Percentiles rank a stretch among this genome's conserved stretches.
These are phyloP conservation scores for Pangasius mekongensis DNA, from an alignment of 2,797 vertebrate genomes.

Conservation along the genomic window DNA sequence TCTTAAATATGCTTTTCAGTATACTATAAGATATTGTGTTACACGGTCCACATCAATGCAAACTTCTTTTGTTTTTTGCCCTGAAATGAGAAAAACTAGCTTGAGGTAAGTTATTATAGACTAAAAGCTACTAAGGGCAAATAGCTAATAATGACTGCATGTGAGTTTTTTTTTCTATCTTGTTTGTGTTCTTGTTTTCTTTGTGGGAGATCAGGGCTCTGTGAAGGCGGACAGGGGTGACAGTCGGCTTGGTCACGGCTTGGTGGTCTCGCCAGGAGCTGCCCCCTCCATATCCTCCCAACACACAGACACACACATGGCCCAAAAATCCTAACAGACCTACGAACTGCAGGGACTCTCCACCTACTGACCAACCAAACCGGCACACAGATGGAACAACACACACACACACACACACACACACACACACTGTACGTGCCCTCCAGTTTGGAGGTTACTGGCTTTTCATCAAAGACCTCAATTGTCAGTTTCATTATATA, in stretches of 20 bases:
- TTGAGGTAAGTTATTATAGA: neutral
- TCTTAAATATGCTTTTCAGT: neutral
- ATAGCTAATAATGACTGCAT: neutral
- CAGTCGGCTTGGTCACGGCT: conserved; percentile 71
- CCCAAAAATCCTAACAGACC: conserved; percentile 61
- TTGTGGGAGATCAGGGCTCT: conserved; percentile 30
- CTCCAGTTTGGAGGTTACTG: conserved; percentile 27
- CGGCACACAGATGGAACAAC: conserved; percentile 68
- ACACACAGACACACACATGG: conserved; percentile 67
- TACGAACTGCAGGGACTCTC: conserved; percentile 58
- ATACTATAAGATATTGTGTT: neutral
- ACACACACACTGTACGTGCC: conserved; percentile 16
- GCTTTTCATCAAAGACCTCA: neutral
- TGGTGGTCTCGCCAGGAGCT: conserved; percentile 64
- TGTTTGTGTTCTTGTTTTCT: conserved; percentile 50
- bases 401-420: conserved; percentile 33
- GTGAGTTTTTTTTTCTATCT: neutral
- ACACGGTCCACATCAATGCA: neutral
- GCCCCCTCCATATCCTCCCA: conserved; percentile 51
- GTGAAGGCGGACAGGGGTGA: conserved; percentile 59
- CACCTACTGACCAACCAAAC: conserved; percentile 64
- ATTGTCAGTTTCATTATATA: neutral
- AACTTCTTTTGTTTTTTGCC: neutral
- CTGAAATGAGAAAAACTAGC: neutral
- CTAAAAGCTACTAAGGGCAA: neutral